Evolutionary conservation across 2,888 invertebrate species (phyloP).

Genomic region (Diplazon laetatorius): DNA sequence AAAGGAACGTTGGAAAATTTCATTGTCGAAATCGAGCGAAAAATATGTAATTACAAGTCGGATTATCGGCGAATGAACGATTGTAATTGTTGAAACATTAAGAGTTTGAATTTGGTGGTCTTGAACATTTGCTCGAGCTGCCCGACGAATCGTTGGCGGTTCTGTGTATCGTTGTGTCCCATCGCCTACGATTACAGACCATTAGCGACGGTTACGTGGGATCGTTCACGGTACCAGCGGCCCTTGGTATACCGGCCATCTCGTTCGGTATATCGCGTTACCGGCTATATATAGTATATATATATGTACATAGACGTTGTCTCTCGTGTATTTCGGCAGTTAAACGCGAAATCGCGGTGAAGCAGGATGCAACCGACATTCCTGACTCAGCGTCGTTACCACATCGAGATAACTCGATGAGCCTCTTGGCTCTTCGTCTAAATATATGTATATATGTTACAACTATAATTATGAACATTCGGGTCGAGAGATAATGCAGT

Average conservation of each 20-base stretch:
- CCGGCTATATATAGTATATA: too few relatives aligned
- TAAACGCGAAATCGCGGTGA: constrained; percentile 46
- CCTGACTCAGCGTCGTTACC: constrained; percentile 24
- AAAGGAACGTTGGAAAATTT: too few relatives aligned
- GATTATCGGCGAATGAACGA: too few relatives aligned
- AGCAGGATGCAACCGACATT: constrained; percentile 30
- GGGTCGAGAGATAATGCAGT: not conserved
- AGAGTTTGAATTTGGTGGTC: too few relatives aligned
- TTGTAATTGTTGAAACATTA: too few relatives aligned
- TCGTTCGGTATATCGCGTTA: constrained; percentile 44
- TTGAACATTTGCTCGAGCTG: constrained; percentile 2
- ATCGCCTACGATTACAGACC: constrained; percentile 35
- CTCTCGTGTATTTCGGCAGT: constrained; percentile 37
- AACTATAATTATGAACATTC: constrained; percentile 6
- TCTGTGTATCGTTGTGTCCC: constrained; percentile 3
- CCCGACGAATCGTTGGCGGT: not conserved
- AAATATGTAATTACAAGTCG: too few relatives aligned
- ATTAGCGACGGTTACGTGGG: constrained; percentile 43
- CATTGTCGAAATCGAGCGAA: too few relatives aligned
- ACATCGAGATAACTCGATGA: constrained; percentile 29
- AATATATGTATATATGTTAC: constrained; percentile 10
- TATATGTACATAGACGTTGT: too few relatives aligned
- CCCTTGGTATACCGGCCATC: constrained; percentile 41
- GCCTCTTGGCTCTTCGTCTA: constrained; percentile 22
- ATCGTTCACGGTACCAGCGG: not conserved